Percentiles rank a stretch among this genome's conserved stretches.
These are phyloP conservation scores for Papilio glaucus DNA, from an alignment of 1,140 invertebrate genomes.

Conservation along the genomic window DNA sequence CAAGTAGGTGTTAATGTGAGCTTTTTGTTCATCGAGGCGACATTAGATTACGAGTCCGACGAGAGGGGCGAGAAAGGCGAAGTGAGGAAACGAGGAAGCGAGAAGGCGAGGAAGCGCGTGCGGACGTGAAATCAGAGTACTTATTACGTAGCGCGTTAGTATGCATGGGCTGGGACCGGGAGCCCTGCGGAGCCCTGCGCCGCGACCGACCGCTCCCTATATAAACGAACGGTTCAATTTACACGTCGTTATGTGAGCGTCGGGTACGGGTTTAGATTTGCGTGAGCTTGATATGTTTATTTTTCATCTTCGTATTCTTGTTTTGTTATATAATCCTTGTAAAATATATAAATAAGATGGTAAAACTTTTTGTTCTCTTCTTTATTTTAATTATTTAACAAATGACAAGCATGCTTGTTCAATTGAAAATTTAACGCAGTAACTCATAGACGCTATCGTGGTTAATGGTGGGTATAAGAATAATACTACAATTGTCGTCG, in stretches of 20 bases:
- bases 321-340: background rate
- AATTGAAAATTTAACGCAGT: no score
- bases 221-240: constrained; percentile 69
- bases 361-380: no score
- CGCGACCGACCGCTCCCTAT: constrained; percentile 53
- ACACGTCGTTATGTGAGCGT: constrained; percentile 44
- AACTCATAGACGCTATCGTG: no score
- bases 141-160: constrained; percentile 78
- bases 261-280: constrained; percentile 20
- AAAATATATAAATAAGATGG: no score
- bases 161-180: constrained; percentile 78
- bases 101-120: constrained; percentile 50
- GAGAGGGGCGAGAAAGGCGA: constrained; percentile 37
- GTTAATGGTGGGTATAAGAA: no score
- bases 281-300: background rate
- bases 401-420: no score
- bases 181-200: constrained; percentile 59
- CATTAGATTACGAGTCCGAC: constrained; percentile 14
- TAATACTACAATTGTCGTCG: no score
- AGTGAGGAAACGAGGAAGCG: constrained; percentile 44
- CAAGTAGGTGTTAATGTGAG: constrained; percentile 1
- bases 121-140: constrained; percentile 72
- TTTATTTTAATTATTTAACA: no score
- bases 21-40: constrained; percentile 30
- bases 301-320: constrained; percentile 7